Evolutionary conservation across 2,113 vertebrate species (phyloP).

Genomic region (Triplophysa tibetana): DNA sequence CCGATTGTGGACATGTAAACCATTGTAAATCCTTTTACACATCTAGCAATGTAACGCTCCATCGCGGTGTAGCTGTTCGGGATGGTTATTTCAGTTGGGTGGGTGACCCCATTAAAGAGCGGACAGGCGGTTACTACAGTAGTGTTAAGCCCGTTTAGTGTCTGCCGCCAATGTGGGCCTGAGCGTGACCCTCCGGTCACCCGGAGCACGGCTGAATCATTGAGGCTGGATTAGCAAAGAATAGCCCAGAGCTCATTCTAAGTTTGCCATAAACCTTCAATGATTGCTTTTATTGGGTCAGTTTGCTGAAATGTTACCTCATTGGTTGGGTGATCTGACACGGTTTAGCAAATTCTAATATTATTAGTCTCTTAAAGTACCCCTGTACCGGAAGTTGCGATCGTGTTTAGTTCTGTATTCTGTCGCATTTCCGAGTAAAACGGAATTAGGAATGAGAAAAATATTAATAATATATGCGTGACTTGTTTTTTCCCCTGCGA

Average conservation of each 20-base stretch:
- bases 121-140: slow-evolving; percentile 1
- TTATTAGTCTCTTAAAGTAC: too few species aligned
- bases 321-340: neutral
- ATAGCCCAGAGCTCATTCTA: neutral
- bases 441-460: too few species aligned
- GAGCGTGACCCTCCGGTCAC: slow-evolving; percentile 30
- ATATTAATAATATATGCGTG: too few species aligned
- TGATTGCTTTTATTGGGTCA: slow-evolving; percentile 6
- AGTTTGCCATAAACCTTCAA: neutral
- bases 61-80: slow-evolving; percentile 8
- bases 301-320: neutral
- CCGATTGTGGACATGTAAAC: neutral
- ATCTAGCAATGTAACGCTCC: slow-evolving; percentile 23
- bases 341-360: neutral
- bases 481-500: too few species aligned
- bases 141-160: slow-evolving; percentile 30
- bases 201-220: slow-evolving; percentile 9
- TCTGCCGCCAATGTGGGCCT: neutral
- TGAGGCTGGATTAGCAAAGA: slow-evolving; percentile 6
- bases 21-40: slow-evolving; percentile 48
- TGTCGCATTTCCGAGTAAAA: too few species aligned
- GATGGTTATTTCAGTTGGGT: neutral
- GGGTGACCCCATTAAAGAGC: slow-evolving; percentile 36
- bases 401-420: too few species aligned
- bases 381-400: too few species aligned